Evolutionary conservation across 2,113 vertebrate genomes (phyloP), one percentile per base, ranked within the genome.

Genomic region (Halcyon senegalensis): DNA sequence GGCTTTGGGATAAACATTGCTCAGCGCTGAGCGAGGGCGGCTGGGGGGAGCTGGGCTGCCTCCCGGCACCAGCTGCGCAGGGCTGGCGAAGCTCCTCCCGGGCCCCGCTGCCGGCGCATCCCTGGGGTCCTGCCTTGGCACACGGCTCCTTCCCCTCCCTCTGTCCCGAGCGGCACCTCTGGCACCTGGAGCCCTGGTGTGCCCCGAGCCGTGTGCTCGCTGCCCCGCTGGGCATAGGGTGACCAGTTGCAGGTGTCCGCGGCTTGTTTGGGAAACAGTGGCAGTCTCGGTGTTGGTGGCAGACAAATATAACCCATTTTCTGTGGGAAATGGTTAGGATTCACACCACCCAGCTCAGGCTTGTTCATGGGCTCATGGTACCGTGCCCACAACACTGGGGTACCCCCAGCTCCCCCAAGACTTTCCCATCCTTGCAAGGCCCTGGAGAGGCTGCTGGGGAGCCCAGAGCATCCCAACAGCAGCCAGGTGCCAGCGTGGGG

Each of bases 211-310:
- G 4, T 55, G 27, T 3, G 3, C 53, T 25, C 3, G 0, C 50
- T 51, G 50, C 50, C 46, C 56, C 18, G 64, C 33, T 5, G 14
- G 35, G 63, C 33, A 33, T 13, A 3, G 15, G n/a, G 43, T 3
- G 5, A 37, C 25, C 1, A 4, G 16, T n/a, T 66, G 60, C 23
- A 14, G 43, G 21, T 10, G 16, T 3, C 85, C 12, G 33, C 3
- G 1, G 48, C 66, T 55, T 5, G 0, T 24, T 12, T 24, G 48
- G 58, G 50, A 48, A 30, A 28, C 1, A 2, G 9, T 5, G 0
- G 16, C 1, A 1, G 16, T 30, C 25, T 19, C 13, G 48, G 31
- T 16, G 19, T 3, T 18, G 33, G 33, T 8, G 43, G 17, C 27
- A 51, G 74, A 23, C 31, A 19, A 58, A 20, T 13, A 33, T 2